phyloP scores from a whole-genome alignment of 1,140 invertebrate species.

The Zaprionus inermis region DNA sequence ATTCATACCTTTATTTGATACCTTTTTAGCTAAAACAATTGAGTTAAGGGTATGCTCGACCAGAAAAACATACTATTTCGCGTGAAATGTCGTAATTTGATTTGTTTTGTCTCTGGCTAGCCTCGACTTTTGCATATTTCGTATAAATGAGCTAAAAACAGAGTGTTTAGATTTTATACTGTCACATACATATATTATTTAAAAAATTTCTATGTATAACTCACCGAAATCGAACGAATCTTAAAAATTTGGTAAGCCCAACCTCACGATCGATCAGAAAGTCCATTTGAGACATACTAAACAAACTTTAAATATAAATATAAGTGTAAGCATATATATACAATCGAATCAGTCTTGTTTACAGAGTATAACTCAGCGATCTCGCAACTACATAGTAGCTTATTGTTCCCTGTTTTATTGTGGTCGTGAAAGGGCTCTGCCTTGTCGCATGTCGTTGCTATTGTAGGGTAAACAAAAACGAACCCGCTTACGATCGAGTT shows the following conservation, averaged over 20 bases:
- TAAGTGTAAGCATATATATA: neutral
- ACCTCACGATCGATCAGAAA: too few relatives aligned
- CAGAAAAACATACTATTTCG: neutral
- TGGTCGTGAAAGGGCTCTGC: conserved; percentile 20
- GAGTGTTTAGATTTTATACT: neutral
- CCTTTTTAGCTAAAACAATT: neutral
- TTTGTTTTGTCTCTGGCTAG: neutral
- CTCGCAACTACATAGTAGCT: neutral
- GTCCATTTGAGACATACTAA: too few relatives aligned
- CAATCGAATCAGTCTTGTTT: neutral
- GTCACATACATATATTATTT: neutral
- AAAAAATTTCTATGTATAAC: neutral
- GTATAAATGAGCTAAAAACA: neutral
- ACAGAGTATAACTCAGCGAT: neutral
- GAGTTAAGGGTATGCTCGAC: neutral
- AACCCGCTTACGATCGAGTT: neutral
- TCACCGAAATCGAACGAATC: too few relatives aligned
- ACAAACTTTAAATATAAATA: too few relatives aligned
- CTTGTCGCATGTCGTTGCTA: conserved; percentile 11
- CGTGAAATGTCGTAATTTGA: neutral
- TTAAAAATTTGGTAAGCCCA: too few relatives aligned
- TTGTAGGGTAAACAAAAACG: conserved; percentile 20
- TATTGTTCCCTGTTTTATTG: neutral
- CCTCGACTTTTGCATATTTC: neutral
- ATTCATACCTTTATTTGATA: neutral